These are phyloP conservation scores for Drosophila lacicola DNA, from an alignment of 2,888 invertebrate species.

Conservation along the genomic window DNA sequence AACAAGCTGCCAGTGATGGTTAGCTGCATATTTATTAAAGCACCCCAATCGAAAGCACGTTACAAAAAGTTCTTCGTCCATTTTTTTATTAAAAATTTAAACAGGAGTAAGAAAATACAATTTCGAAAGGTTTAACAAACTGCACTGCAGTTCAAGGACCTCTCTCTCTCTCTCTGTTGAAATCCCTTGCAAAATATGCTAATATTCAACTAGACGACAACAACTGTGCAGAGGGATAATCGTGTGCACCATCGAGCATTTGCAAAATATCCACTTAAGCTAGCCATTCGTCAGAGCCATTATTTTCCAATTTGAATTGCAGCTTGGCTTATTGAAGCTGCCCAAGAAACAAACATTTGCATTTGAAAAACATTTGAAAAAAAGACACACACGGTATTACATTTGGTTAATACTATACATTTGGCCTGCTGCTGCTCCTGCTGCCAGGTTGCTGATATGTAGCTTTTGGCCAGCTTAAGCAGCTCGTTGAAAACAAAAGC, in stretches of 20 bases:
- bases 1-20: slow-evolving; percentile 10
- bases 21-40: slow-evolving; percentile 41
- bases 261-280: slow-evolving; percentile 22
- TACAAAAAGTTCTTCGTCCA: slow-evolving; percentile 2
- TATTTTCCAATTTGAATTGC: slow-evolving; percentile 15
- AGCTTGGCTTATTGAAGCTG: slow-evolving; percentile 4
- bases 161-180: background rate
- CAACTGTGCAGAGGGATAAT: slow-evolving; percentile 14
- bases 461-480: slow-evolving; percentile 49
- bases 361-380: slow-evolving; percentile 13
- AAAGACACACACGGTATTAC: slow-evolving; percentile 1
- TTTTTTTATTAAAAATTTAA: background rate
- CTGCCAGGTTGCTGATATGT: slow-evolving; percentile 48
- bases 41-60: slow-evolving; percentile 21
- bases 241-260: slow-evolving; percentile 33
- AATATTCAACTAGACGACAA: slow-evolving; percentile 20
- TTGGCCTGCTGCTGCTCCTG: background rate
- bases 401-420: slow-evolving; percentile 5
- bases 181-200: slow-evolving; percentile 26
- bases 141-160: slow-evolving; percentile 45
- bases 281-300: slow-evolving; percentile 4
- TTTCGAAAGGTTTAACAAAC: slow-evolving; percentile 26
- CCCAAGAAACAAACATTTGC: slow-evolving; percentile 15
- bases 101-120: slow-evolving; percentile 5
- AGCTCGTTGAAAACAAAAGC: slow-evolving; percentile 33